Percentiles rank a stretch among this genome's conserved stretches.
These are phyloP conservation scores for Chironomus striatipennis DNA, from an alignment of 1,140 invertebrate species.

Conservation along the genomic window DNA sequence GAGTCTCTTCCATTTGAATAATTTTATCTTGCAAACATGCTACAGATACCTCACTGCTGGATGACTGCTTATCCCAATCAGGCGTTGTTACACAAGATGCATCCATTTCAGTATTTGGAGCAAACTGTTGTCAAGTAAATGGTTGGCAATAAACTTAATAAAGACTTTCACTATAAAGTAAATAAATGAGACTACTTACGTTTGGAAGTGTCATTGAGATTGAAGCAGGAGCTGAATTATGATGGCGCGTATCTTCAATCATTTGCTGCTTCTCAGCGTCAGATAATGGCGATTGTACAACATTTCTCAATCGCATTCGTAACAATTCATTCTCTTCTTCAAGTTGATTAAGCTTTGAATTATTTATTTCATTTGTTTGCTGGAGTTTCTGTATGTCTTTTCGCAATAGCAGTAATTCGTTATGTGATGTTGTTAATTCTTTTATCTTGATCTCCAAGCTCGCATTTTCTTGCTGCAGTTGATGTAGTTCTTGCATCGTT, in stretches of 20 bases:
- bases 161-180: neutral
- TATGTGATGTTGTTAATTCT: slow-evolving; percentile 42
- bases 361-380: slow-evolving; percentile 29
- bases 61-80: slow-evolving; percentile 85
- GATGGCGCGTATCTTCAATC: slow-evolving; percentile 55
- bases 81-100: slow-evolving; percentile 55
- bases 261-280: slow-evolving; percentile 72
- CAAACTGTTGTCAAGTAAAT: neutral
- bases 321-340: slow-evolving; percentile 65
- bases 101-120: slow-evolving; percentile 39
- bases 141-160: neutral
- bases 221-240: slow-evolving; percentile 53
- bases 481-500: slow-evolving; percentile 37
- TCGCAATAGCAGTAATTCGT: slow-evolving; percentile 42
- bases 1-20: slow-evolving; percentile 58
- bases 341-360: slow-evolving; percentile 39
- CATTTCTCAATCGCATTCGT: slow-evolving; percentile 60
- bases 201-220: slow-evolving; percentile 47
- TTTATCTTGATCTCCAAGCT: slow-evolving; percentile 44
- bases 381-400: slow-evolving; percentile 43
- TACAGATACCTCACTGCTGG: slow-evolving; percentile 80
- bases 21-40: slow-evolving; percentile 88
- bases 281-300: slow-evolving; percentile 68
- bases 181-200: slow-evolving; percentile 37
- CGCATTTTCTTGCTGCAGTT: slow-evolving; percentile 44